These are phyloP conservation scores for Antheraea yamamai DNA, from an alignment of 2,888 invertebrate species.

Conservation along the genomic window DNA sequence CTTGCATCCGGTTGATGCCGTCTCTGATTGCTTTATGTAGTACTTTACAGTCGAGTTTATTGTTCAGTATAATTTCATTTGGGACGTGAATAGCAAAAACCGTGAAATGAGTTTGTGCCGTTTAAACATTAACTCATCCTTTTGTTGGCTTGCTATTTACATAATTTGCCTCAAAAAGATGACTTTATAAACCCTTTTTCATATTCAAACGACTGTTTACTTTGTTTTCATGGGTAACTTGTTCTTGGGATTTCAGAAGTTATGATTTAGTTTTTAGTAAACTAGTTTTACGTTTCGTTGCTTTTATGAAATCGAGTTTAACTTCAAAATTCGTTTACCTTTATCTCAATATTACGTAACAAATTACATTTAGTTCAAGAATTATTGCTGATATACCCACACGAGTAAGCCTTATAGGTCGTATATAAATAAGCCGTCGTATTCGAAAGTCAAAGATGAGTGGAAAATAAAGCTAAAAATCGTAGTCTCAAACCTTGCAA, in stretches of 20 bases:
- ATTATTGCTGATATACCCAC: too few species aligned
- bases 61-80: slow-evolving; percentile 24
- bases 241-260: background rate
- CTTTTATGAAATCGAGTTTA: background rate
- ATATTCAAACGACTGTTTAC: slow-evolving; percentile 16
- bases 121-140: slow-evolving; percentile 24
- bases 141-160: slow-evolving; percentile 25
- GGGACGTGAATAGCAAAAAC: slow-evolving; percentile 23
- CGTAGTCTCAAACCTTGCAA: too few species aligned
- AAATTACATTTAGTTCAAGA: background rate
- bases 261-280: background rate
- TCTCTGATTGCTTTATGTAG: slow-evolving; percentile 18
- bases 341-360: background rate
- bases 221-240: slow-evolving; percentile 13
- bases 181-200: slow-evolving; percentile 21
- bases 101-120: slow-evolving; percentile 24
- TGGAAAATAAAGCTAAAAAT: too few species aligned
- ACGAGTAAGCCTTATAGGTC: too few species aligned
- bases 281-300: background rate
- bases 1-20: slow-evolving; percentile 17
- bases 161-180: slow-evolving; percentile 26
- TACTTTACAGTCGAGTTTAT: slow-evolving; percentile 13
- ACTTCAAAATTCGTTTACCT: background rate
- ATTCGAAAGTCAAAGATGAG: too few species aligned
- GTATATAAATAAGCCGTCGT: too few species aligned